A percentile compares a stretch with the other conserved stretches of the same genome.
Evolutionary conservation across 1,140 invertebrate genomes (phyloP).

Genomic region (Condylostylus longicornis): DNA sequence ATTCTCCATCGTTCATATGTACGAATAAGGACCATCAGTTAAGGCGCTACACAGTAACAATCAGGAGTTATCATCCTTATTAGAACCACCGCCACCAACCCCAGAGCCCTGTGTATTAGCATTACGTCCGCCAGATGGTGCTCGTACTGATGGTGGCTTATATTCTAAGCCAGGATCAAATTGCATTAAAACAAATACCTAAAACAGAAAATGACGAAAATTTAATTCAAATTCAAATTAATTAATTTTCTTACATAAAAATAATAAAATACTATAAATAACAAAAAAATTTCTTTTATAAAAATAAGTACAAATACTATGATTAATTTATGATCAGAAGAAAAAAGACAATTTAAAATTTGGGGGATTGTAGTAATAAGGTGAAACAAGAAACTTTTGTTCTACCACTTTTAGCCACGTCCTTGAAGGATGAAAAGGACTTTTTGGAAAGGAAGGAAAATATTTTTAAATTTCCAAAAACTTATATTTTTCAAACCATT

Average conservation of each 20-base stretch:
- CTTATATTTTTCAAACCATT: no score
- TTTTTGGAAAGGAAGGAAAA: no score
- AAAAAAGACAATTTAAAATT: no score
- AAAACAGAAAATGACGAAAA: conserved; percentile 8
- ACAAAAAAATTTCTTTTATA: neutral
- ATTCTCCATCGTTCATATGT: conserved; percentile 39
- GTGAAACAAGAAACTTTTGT: no score
- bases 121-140: conserved; percentile 26
- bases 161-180: conserved; percentile 92
- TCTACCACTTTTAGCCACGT: no score
- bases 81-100: conserved; percentile 39
- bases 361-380: no score
- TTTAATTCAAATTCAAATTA: conserved; percentile 4
- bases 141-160: conserved; percentile 61
- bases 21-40: conserved; percentile 65
- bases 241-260: neutral
- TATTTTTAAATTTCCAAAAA: no score
- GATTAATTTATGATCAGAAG: no score
- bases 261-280: neutral
- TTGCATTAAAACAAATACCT: conserved; percentile 94
- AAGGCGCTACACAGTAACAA: conserved; percentile 97
- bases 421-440: no score
- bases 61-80: conserved; percentile 90
- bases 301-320: neutral
- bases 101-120: conserved; percentile 36